Percentiles rank a stretch among this genome's conserved stretches.
These are phyloP conservation scores for Rhimphoctona megacephalus DNA, from an alignment of 2,888 invertebrate genomes.

Conservation along the genomic window DNA sequence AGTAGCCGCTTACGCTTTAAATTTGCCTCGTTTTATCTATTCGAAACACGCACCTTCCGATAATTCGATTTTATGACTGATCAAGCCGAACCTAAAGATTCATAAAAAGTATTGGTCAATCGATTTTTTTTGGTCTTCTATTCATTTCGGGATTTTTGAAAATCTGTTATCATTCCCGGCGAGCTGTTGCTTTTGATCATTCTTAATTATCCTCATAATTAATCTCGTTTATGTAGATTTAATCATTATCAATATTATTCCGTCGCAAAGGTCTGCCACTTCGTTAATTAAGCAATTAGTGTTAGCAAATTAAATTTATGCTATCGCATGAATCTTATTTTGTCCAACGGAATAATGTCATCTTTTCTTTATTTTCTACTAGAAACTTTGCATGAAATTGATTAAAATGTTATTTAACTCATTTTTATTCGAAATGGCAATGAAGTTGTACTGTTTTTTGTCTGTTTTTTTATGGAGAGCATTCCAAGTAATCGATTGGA, in stretches of 20 bases:
- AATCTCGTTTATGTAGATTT: conserved; percentile 8
- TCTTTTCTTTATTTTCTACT: not conserved
- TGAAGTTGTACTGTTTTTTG: not conserved
- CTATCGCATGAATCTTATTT: not conserved
- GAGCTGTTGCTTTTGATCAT: not conserved
- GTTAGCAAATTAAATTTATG: not conserved
- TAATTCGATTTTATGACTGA: conserved; percentile 3
- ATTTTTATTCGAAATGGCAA: not conserved
- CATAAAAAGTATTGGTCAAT: not conserved
- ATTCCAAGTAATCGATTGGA: not conserved
- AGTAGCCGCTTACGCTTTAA: conserved; percentile 15
- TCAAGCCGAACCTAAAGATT: not conserved
- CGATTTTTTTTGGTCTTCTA: not conserved
- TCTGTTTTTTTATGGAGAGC: not conserved
- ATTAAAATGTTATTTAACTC: not conserved
- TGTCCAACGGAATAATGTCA: no score
- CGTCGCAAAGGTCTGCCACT: not conserved
- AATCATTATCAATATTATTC: conserved; percentile 6
- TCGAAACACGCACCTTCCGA: conserved; percentile 1
- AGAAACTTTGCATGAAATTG: not conserved
- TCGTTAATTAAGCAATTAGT: conserved; percentile 6
- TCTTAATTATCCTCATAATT: conserved; percentile 1
- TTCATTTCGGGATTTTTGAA: not conserved
- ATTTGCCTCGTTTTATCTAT: conserved; percentile 9
- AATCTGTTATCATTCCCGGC: conserved; percentile 1